Percentiles rank a stretch among this genome's conserved stretches.
These are phyloP conservation scores for Neopelma chrysocephalum DNA, from an alignment of 2,797 vertebrate genomes.

Conservation along the genomic window DNA sequence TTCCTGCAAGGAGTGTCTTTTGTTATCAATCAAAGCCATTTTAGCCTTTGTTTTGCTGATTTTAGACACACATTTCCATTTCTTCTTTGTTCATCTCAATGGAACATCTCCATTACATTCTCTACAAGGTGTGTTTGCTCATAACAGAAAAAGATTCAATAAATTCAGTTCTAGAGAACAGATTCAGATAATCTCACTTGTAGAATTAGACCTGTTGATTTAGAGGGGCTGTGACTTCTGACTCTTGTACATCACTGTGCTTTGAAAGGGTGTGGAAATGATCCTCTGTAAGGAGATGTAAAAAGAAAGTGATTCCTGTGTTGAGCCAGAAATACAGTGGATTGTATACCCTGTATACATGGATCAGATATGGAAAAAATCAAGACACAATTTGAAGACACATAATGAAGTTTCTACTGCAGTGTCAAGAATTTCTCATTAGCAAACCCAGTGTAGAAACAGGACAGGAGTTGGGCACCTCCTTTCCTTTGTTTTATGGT, in stretches of 20 bases:
- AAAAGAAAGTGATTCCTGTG: background rate
- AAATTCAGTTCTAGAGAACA: background rate
- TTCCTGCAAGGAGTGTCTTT: background rate
- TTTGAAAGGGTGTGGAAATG: background rate
- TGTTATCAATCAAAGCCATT: background rate
- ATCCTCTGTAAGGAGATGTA: background rate
- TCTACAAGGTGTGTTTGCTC: background rate
- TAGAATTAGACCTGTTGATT: background rate
- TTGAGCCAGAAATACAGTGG: background rate
- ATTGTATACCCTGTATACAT: background rate
- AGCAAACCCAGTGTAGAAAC: background rate
- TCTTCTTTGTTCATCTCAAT: background rate
- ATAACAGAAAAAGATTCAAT: background rate
- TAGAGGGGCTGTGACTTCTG: background rate
- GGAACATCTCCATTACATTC: background rate
- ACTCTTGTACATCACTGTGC: background rate
- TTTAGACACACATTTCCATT: rapidly evolving
- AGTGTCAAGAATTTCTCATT: background rate
- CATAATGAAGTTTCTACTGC: background rate
- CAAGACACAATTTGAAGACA: rapidly evolving
- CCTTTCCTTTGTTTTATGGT: background rate
- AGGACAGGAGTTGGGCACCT: background rate
- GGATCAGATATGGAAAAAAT: background rate
- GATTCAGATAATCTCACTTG: background rate
- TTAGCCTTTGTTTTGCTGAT: background rate